Percentiles rank a stretch among this genome's conserved stretches.
Conservation (phyloP, 2,113 vertebrate genomes). For the Periophthalmus modestus region DNA sequence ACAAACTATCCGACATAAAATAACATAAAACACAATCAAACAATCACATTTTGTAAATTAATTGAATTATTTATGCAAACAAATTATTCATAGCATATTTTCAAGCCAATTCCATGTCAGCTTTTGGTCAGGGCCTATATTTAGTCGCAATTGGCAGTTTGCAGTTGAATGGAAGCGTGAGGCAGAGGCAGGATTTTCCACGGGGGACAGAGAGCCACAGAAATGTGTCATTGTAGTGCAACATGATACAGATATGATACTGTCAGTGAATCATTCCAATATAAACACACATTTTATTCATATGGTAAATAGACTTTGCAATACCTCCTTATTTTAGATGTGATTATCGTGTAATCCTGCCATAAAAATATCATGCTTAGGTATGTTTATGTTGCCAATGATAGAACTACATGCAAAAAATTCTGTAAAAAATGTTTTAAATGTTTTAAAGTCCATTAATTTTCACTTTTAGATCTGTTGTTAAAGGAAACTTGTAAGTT, state of each 20-base stretch:
- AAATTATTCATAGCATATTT: constrained; percentile 37
- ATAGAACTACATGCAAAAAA: neutral
- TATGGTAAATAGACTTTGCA: constrained; percentile 8
- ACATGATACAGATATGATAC: constrained; percentile 46
- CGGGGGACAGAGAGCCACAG: constrained; percentile 18
- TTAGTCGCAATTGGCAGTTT: constrained; percentile 59
- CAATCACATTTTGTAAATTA: neutral
- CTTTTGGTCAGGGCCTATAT: constrained; percentile 51
- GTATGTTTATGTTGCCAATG: neutral
- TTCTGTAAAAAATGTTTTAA: no score
- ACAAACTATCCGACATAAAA: no score
- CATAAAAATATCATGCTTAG: neutral
- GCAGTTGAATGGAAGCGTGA: constrained; percentile 60
- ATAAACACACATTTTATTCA: constrained; percentile 17
- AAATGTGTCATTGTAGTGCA: constrained; percentile 37
- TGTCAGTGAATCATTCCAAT: constrained; percentile 41
- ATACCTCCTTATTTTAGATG: constrained; percentile 1
- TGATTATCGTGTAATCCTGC: constrained; percentile 12
- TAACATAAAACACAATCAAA: no score
- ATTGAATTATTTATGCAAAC: constrained; percentile 16
- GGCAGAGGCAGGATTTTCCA: constrained; percentile 57
- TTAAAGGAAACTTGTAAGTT: no score
- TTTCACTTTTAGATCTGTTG: no score
- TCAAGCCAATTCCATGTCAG: constrained; percentile 33
- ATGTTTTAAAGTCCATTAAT: no score